A percentile compares a stretch with the other conserved stretches of the same genome.
phyloP scores from a whole-genome alignment of 1,140 invertebrate species.

The Chelonus insularis region DNA sequence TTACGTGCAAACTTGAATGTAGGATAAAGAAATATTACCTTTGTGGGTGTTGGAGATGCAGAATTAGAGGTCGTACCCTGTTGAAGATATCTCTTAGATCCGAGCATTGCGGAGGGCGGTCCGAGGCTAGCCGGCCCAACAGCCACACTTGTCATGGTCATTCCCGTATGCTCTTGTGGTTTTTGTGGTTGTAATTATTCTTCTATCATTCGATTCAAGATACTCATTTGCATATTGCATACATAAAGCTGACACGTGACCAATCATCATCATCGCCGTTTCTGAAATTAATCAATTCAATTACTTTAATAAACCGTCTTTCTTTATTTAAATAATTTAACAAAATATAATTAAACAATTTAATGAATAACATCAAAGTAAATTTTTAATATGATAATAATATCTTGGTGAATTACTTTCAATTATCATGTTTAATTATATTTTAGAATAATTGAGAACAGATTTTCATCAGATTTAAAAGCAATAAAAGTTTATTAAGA shows the following conservation, averaged over 20 bases:
- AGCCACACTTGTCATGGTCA: conserved; percentile 52
- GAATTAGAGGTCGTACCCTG: conserved; percentile 38
- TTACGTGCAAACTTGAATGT: too few relatives aligned
- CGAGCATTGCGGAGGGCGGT: conserved; percentile 29
- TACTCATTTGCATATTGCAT: background rate
- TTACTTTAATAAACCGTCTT: conserved; percentile 22
- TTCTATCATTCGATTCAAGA: background rate
- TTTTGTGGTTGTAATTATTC: conserved; percentile 6
- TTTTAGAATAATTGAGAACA: too few relatives aligned
- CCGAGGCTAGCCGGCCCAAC: conserved; percentile 49
- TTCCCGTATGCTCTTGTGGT: conserved; percentile 42
- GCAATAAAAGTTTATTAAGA: too few relatives aligned
- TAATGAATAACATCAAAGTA: too few relatives aligned
- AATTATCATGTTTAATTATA: too few relatives aligned
- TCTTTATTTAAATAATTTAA: too few relatives aligned
- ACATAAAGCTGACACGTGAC: conserved; percentile 28
- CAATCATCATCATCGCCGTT: conserved; percentile 44
- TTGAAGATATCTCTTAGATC: conserved; percentile 46
- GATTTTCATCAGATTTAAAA: too few relatives aligned
- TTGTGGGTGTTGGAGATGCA: conserved; percentile 38
- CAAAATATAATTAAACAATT: too few relatives aligned
- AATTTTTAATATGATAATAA: too few relatives aligned
- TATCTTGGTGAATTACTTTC: too few relatives aligned
- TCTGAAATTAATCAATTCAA: conserved; percentile 28
- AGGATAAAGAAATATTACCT: conserved; percentile 36